Evolutionary conservation across 2,888 invertebrate species (phyloP), one percentile per base, ranked within the genome.

Genomic region (Troilus luridus): DNA sequence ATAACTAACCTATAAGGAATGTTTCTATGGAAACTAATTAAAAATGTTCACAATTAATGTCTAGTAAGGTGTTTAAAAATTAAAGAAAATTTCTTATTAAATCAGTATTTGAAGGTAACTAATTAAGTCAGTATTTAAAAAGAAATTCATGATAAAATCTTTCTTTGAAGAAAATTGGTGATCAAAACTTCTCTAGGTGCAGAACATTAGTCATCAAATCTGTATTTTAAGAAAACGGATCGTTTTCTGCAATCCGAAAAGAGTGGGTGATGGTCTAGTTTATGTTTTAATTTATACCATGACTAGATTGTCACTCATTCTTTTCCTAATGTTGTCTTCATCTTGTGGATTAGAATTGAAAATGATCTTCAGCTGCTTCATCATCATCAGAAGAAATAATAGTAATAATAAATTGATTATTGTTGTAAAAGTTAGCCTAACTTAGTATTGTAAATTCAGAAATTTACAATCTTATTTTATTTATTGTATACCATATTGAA

Each of bases 291-390:
- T 85, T 91, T 77, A 41, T 91, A 8, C 91, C 92, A 92, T 92
- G 92, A 92, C 92, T 92, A 92, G 92, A 92, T 92, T 92, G 91
- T 92, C 92, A 92, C 92, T 92, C 92, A 92, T 92, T 92, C 92
- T 92, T 92, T 91, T 90, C 92, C 64, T 90, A 88, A 88, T 88
- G 88, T 91, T 77, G 6, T 88, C 91, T 91, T 91, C 91, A 72
- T 59, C 17, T 67, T 14, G 0, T 88, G 24, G 24, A 56, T 56
- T 21, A 60, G 60, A 27, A 88, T 85, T 85, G 24, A 9, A 27
- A 67, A 27, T 14, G 5, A 72, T 67, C 27, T 41, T 41, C 41
- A 5, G 41, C 1, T 89, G 24, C 27, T 8, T 89, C 62, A 14
- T 56, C 54, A 89, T 91, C 60, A 56, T n/a, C 11, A 59, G 21